These are phyloP conservation scores for Diceros bicornis DNA, from an alignment of 2,797 vertebrate genomes.

Conservation along the genomic window DNA sequence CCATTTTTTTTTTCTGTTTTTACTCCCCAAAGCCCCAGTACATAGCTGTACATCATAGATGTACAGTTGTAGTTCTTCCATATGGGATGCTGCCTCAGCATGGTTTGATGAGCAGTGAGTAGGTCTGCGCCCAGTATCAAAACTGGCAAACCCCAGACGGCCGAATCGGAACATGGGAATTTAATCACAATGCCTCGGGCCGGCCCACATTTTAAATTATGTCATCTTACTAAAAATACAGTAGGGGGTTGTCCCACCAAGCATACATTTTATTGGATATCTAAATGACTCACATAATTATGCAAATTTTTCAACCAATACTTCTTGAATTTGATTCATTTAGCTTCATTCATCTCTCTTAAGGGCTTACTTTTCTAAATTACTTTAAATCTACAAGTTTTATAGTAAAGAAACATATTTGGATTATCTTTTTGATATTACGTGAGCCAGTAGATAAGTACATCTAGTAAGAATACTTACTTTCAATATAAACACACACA, in stretches of 20 bases:
- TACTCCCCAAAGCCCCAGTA: too few relatives aligned
- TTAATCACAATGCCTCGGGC: too few relatives aligned
- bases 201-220: neutral
- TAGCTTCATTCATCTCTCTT: neutral
- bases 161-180: too few relatives aligned
- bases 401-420: neutral
- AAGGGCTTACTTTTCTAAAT: neutral
- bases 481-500: neutral
- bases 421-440: conserved; percentile 15
- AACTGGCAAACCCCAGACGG: too few relatives aligned
- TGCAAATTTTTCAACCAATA: neutral
- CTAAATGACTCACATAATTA: conserved; percentile 34
- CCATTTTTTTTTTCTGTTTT: too few relatives aligned
- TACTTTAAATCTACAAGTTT: neutral
- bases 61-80: too few relatives aligned
- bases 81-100: too few relatives aligned
- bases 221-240: conserved; percentile 15
- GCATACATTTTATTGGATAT: neutral
- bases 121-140: too few relatives aligned
- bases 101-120: too few relatives aligned
- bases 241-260: neutral
- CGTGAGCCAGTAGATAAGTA: neutral
- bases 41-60: too few relatives aligned
- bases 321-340: neutral
- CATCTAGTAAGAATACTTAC: neutral